phyloP scores from a whole-genome alignment of 2,113 vertebrate species.

The Peromyscus leucopus region DNA sequence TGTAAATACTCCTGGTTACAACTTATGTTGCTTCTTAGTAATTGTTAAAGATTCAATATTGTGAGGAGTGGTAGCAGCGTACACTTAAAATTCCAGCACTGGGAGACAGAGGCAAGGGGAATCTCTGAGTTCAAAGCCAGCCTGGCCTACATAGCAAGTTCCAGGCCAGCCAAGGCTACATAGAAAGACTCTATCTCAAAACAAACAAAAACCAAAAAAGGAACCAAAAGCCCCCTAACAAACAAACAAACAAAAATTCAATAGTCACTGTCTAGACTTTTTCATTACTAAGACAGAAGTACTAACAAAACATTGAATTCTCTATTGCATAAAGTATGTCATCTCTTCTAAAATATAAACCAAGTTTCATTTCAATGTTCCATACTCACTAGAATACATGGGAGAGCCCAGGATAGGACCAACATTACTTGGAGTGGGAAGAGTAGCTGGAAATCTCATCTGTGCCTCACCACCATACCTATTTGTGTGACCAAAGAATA shows the following conservation, averaged over 20 bases:
- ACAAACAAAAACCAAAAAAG: not conserved
- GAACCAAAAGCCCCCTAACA: not conserved
- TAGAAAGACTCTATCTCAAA: not conserved
- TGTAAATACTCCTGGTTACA: not conserved
- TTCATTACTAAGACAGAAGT: not conserved
- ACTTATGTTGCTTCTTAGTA: not conserved
- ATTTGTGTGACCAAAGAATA: slow-evolving; percentile 50
- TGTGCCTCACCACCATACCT: slow-evolving; percentile 99
- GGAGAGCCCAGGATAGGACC: slow-evolving; percentile 93
- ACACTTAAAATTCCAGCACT: not conserved
- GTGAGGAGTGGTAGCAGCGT: not conserved
- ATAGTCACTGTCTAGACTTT: not conserved
- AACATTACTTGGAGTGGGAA: slow-evolving; percentile 91
- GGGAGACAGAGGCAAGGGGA: not conserved
- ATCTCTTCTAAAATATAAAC: slow-evolving; percentile 13
- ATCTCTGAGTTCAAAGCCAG: not conserved
- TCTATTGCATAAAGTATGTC: not conserved
- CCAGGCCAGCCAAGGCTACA: not conserved
- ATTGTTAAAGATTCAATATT: not conserved
- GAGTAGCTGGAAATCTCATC: slow-evolving; percentile 94
- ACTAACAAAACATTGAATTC: not conserved
- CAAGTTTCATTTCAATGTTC: slow-evolving; percentile 23
- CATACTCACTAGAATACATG: slow-evolving; percentile 86
- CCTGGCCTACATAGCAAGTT: not conserved
- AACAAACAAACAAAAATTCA: not conserved